These are phyloP conservation scores for Salvelinus fontinalis DNA, from an alignment of 2,113 vertebrate species.

Conservation along the genomic window DNA sequence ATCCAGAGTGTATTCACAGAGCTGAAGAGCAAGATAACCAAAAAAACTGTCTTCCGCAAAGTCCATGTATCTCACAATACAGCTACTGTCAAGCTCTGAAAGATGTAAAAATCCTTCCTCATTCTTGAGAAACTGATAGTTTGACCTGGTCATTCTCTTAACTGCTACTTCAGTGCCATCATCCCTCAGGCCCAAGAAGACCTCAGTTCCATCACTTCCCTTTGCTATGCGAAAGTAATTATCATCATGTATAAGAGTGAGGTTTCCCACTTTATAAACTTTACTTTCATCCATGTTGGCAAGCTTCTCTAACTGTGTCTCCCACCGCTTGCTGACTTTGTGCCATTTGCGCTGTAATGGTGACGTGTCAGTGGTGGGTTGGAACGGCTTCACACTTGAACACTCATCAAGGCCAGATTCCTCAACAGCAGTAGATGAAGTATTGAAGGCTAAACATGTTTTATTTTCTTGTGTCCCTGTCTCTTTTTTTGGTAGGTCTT, in stretches of 20 bases:
- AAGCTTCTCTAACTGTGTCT: slow-evolving; percentile 29
- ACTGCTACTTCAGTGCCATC: slow-evolving; percentile 62
- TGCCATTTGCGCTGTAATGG: neutral
- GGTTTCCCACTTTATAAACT: slow-evolving; percentile 3
- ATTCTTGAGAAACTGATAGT: slow-evolving; percentile 52
- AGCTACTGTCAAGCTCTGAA: slow-evolving; percentile 44
- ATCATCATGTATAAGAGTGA: slow-evolving; percentile 28
- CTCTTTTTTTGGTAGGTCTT: no score
- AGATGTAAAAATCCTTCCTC: slow-evolving; percentile 52
- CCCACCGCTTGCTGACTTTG: slow-evolving; percentile 38
- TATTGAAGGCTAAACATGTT: neutral
- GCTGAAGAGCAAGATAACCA: slow-evolving; percentile 68
- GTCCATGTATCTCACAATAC: slow-evolving; percentile 63
- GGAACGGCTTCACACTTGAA: slow-evolving; percentile 1
- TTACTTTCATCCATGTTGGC: neutral
- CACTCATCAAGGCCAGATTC: slow-evolving; percentile 9
- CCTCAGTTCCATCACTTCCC: slow-evolving; percentile 57
- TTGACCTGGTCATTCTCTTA: slow-evolving; percentile 50
- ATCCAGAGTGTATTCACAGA: slow-evolving; percentile 69
- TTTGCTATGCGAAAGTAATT: slow-evolving; percentile 36
- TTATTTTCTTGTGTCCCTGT: no score
- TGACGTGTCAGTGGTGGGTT: fast-evolving
- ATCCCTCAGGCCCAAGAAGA: slow-evolving; percentile 55
- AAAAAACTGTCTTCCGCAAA: slow-evolving; percentile 52
- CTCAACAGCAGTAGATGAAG: neutral